Conservation (phyloP, 2,888 invertebrate genomes). For the Artemia sinica region DNA sequence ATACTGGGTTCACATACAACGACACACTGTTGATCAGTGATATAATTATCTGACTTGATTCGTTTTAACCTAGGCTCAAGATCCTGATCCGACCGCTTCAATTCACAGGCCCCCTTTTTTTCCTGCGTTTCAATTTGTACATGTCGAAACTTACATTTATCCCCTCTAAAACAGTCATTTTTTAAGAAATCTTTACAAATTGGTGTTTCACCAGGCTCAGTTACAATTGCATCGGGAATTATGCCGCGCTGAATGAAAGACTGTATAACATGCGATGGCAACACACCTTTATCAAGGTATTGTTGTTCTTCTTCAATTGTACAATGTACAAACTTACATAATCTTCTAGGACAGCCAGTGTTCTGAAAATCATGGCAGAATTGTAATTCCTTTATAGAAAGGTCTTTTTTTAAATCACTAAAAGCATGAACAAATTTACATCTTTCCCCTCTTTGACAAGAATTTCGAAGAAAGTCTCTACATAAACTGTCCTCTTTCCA, state of each 20-base stretch:
- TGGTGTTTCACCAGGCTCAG: slow-evolving; percentile 31
- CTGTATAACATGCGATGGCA: slow-evolving; percentile 41
- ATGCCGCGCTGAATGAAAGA: slow-evolving; percentile 30
- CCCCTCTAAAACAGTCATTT: slow-evolving; percentile 40
- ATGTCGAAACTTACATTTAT: slow-evolving; percentile 37
- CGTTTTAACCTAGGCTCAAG: background rate
- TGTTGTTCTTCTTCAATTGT: slow-evolving; percentile 51
- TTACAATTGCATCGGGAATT: slow-evolving; percentile 24
- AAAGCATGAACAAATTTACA: slow-evolving; percentile 39
- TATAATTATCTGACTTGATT: background rate
- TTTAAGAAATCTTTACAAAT: slow-evolving; percentile 45
- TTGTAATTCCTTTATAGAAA: slow-evolving; percentile 20
- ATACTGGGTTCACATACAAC: background rate
- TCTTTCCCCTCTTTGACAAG: slow-evolving; percentile 42
- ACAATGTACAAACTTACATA: slow-evolving; percentile 60
- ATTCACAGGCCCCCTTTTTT: background rate
- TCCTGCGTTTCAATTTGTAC: slow-evolving; percentile 23
- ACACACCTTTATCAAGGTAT: slow-evolving; percentile 49
- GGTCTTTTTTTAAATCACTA: slow-evolving; percentile 11
- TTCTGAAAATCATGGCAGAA: slow-evolving; percentile 50
- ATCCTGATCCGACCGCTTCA: background rate
- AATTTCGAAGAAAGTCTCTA: slow-evolving; percentile 42
- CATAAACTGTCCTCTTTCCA: slow-evolving; percentile 36
- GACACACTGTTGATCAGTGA: background rate
- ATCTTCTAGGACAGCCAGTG: slow-evolving; percentile 49